A percentile compares a stretch with the other conserved stretches of the same genome.
Evolutionary conservation across 2,888 invertebrate genomes (phyloP).

Genomic region (Pristionchus mayeri): DNA sequence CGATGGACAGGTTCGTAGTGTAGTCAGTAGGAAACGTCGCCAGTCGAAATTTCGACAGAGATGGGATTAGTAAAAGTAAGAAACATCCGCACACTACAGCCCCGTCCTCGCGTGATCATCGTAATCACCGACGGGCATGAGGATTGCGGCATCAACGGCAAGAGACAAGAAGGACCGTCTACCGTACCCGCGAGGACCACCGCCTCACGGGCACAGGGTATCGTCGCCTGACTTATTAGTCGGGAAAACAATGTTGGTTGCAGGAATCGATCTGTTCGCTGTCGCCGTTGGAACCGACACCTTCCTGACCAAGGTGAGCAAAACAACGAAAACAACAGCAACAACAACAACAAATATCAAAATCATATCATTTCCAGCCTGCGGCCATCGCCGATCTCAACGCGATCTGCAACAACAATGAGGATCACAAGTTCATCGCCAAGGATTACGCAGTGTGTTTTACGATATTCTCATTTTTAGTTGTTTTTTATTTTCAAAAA

Average conservation of each 20-base stretch:
- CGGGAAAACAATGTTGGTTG: neutral
- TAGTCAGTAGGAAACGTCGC: neutral
- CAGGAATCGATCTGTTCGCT: slow-evolving; percentile 43
- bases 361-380: neutral
- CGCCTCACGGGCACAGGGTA: neutral
- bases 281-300: slow-evolving; percentile 39
- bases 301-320: slow-evolving; percentile 10
- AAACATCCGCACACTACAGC: neutral
- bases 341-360: neutral
- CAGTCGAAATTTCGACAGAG: slow-evolving; percentile 1
- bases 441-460: slow-evolving; percentile 30
- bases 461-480: too few species aligned
- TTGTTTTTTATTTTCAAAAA: too few species aligned
- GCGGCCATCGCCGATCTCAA: slow-evolving; percentile 30
- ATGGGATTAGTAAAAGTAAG: neutral
- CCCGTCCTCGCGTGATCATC: slow-evolving; percentile 32
- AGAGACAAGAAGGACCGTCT: too few species aligned
- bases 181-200: neutral
- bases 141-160: slow-evolving; percentile 22
- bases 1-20: slow-evolving; percentile 9
- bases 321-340: too few species aligned
- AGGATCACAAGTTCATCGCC: slow-evolving; percentile 48
- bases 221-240: neutral
- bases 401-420: slow-evolving; percentile 39
- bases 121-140: slow-evolving; percentile 48